Evolutionary conservation across 37 sponge, comb jelly and placozoan species (phyloP).

Genomic region (Diacarnus erythraeanus): DNA sequence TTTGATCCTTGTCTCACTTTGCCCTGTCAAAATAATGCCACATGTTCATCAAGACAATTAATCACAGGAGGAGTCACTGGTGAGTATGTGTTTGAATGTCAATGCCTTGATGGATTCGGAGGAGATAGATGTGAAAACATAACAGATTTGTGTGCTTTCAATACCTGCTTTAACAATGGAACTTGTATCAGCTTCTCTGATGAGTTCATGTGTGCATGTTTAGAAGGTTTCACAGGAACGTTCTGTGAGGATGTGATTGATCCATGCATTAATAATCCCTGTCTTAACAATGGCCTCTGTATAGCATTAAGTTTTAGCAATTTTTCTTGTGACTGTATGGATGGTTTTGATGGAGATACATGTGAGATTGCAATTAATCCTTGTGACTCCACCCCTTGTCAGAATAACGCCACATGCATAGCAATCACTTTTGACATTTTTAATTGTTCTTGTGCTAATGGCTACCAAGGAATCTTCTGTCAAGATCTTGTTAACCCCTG

Average conservation of each 20-base stretch:
- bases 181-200: not conserved
- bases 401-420: conserved; percentile 7
- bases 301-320: not conserved
- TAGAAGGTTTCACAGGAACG: not conserved
- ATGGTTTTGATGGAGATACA: not conserved
- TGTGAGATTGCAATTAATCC: conserved; percentile 5
- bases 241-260: not conserved
- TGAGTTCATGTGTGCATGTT: not conserved
- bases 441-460: not conserved
- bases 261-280: conserved; percentile 11
- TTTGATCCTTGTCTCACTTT: conserved; percentile 5
- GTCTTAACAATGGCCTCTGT: not conserved
- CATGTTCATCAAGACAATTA: not conserved
- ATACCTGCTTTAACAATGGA: not conserved
- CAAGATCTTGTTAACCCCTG: not conserved
- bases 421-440: not conserved
- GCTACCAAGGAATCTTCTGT: not conserved
- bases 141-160: not conserved
- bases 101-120: not conserved
- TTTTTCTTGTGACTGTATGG: not conserved
- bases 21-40: conserved; percentile 15
- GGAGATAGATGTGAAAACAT: not conserved
- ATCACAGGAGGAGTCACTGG: not conserved
- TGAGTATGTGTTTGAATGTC: not conserved
- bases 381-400: conserved; percentile 18